These are phyloP conservation scores for Hylaeus volcanicus DNA, from an alignment of 1,140 invertebrate species.

Conservation along the genomic window DNA sequence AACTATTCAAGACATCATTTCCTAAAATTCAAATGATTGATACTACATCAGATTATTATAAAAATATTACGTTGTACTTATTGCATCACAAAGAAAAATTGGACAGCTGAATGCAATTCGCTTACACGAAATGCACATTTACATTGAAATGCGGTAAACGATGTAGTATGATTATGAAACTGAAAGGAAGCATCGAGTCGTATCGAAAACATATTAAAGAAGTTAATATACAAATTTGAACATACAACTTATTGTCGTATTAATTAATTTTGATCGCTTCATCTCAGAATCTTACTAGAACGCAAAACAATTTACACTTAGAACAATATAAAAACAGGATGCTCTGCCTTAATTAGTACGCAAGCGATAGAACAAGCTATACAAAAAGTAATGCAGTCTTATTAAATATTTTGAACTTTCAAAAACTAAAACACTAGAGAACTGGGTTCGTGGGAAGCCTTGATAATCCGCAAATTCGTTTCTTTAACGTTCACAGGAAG, in stretches of 20 bases:
- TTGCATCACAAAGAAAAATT: slow-evolving; percentile 33
- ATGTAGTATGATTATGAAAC: not conserved
- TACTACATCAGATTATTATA: slow-evolving; percentile 1
- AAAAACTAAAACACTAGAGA: slow-evolving; percentile 28
- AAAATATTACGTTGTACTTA: slow-evolving; percentile 26
- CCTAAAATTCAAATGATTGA: slow-evolving; percentile 15
- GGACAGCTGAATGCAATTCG: not conserved
- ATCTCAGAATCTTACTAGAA: not conserved
- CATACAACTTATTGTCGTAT: slow-evolving; percentile 14
- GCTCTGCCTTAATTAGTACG: slow-evolving; percentile 9
- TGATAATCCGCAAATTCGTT: slow-evolving; percentile 32
- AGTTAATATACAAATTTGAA: not conserved
- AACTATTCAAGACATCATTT: not conserved
- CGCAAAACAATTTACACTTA: slow-evolving; percentile 7
- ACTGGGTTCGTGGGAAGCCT: slow-evolving; percentile 28
- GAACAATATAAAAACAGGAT: slow-evolving; percentile 15
- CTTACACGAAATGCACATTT: slow-evolving; percentile 7
- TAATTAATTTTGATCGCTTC: slow-evolving; percentile 38
- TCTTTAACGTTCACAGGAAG: slow-evolving; percentile 39
- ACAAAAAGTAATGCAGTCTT: slow-evolving; percentile 30
- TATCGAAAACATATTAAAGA: not conserved
- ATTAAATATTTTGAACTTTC: slow-evolving; percentile 29
- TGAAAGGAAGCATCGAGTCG: slow-evolving; percentile 11
- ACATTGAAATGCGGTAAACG: slow-evolving; percentile 1
- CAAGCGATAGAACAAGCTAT: slow-evolving; percentile 15